Evolutionary conservation across 2,888 invertebrate genomes (phyloP), one percentile per base, ranked within the genome.

Genomic region (Polylopha cassiicola): DNA sequence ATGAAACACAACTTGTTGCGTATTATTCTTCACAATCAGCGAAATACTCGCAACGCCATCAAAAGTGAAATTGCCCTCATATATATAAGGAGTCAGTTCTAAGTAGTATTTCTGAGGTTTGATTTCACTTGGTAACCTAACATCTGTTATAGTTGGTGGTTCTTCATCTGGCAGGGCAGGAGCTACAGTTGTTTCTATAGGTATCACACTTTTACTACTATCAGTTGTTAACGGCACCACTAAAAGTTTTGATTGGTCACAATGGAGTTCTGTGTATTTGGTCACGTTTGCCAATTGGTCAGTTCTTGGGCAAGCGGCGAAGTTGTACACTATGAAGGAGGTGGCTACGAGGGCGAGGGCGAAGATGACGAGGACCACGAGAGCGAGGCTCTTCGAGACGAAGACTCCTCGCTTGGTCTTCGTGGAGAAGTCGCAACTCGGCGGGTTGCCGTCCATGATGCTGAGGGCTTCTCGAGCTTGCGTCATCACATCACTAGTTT

Each of bases 61-160:
- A 61, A 94, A 94, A 7, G 92, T 94, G 53, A 94, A 95, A 63
- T 94, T 94, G 1, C 90, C 90, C 60, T 90, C 90, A 58, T 80
- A 84, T 41, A 95, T 87, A 54, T 91, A 91, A 0, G 95, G 95
- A 22, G 90, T 88, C 41, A 95, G 75, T 48, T 89, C 87, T 2
- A 95, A 71, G 45, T 89, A 87, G 61, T 95, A 95, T 15, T 87
- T 88, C 24, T 91, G 80, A 1, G 95, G 95, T 32, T 86, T 73
- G 0, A 94, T 76, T 23, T 89, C 84, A 37, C 73, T 87, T 0
- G 95, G 94, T 43, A 95, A 71, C 53, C 94, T 87, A 1, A 94
- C 89, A 61, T 93, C 88, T 11, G 62, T 65, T 2, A 67, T 51
- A 1, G 61, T 49, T 8, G 51, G 50, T 20, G 51, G 44, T 18